phyloP scores from a whole-genome alignment of 2,113 vertebrate species.

The Chaetodon trifascialis region DNA sequence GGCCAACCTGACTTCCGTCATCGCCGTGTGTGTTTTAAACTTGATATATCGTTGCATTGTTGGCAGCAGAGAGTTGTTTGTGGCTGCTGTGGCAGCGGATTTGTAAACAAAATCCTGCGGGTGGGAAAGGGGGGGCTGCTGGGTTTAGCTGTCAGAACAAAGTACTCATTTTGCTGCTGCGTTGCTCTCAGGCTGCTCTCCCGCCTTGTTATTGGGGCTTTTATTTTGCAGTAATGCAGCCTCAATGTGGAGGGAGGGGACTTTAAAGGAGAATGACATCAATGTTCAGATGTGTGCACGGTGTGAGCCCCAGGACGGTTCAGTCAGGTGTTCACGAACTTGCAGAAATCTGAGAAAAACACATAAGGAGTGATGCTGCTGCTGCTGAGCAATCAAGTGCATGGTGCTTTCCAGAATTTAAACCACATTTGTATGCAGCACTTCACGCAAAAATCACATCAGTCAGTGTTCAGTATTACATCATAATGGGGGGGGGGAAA shows the following conservation, averaged over 20 bases:
- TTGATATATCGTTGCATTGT: constrained; percentile 34
- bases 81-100: constrained; percentile 62
- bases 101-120: constrained; percentile 79
- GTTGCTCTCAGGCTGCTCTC: constrained; percentile 47
- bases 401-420: too few species aligned
- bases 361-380: neutral
- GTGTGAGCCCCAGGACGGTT: neutral
- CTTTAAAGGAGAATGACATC: constrained; percentile 32
- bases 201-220: constrained; percentile 34
- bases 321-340: constrained; percentile 20
- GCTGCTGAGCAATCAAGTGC: too few species aligned
- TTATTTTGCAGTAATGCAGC: constrained; percentile 32
- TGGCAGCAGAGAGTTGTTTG: constrained; percentile 38
- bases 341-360: constrained; percentile 11
- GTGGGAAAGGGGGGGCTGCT: constrained; percentile 13
- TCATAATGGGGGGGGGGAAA: neutral
- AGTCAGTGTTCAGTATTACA: neutral
- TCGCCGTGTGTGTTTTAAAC: constrained; percentile 7
- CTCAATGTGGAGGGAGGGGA: constrained; percentile 4
- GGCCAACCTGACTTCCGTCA: constrained; percentile 19
- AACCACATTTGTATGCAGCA: neutral
- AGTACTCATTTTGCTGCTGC: constrained; percentile 70
- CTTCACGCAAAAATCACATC: neutral
- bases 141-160: constrained; percentile 72
- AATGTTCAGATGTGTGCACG: neutral